Evolutionary conservation across 1,140 invertebrate genomes (phyloP).

Genomic region (Venturia canescens): DNA sequence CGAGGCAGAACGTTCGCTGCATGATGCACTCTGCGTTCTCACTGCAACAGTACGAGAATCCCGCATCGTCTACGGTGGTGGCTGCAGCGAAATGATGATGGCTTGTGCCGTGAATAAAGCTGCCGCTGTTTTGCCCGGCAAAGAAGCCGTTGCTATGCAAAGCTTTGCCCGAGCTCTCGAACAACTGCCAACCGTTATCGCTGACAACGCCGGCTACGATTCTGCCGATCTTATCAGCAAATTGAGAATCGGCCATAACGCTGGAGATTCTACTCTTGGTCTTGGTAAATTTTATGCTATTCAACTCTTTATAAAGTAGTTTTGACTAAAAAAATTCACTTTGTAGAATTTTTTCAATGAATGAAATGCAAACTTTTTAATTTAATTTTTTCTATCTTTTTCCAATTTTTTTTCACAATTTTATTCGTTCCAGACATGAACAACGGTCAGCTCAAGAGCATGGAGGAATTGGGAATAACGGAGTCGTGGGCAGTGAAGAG

Average conservation of each 20-base stretch:
- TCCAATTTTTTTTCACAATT: neutral
- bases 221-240: slow-evolving; percentile 95
- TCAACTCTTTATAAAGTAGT: neutral
- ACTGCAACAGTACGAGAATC: slow-evolving; percentile 96
- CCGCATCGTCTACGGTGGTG: slow-evolving; percentile 94
- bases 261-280: slow-evolving; percentile 86
- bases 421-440: slow-evolving; percentile 86
- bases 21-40: slow-evolving; percentile 98
- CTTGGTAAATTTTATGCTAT: slow-evolving; percentile 81
- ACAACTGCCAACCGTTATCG: slow-evolving; percentile 95
- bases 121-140: slow-evolving; percentile 94
- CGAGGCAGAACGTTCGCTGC: slow-evolving; percentile 98
- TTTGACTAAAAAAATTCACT: too few relatives aligned
- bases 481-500: slow-evolving; percentile 98
- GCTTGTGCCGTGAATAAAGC: slow-evolving; percentile 91
- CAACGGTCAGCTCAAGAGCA: slow-evolving; percentile 88
- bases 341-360: too few relatives aligned
- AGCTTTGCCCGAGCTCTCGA: slow-evolving; percentile 93
- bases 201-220: slow-evolving; percentile 99
- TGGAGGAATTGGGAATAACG: slow-evolving; percentile 93
- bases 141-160: slow-evolving; percentile 98
- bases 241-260: slow-evolving; percentile 92
- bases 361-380: neutral
- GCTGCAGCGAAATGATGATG: slow-evolving; percentile 97
- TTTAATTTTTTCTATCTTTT: too few relatives aligned